Conservation (phyloP, 2,113 vertebrate species). For the Guaruba guarouba region DNA sequence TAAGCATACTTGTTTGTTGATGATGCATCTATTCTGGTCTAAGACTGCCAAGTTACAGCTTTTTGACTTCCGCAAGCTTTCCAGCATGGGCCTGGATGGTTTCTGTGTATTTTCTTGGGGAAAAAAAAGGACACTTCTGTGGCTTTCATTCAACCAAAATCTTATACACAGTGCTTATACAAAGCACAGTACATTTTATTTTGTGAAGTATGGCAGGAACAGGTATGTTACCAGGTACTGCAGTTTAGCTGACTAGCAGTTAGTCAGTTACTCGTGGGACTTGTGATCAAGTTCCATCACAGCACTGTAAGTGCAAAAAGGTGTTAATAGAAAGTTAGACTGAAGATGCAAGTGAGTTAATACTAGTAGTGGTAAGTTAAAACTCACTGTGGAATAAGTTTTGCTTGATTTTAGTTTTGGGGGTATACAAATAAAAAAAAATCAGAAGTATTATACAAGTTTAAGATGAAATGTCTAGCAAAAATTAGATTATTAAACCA, state of each 20-base stretch:
- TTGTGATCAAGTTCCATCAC: neutral
- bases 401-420: neutral
- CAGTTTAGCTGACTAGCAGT: neutral
- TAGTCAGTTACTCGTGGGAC: neutral
- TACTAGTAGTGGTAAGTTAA: neutral
- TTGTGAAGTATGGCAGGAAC: neutral
- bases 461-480: neutral
- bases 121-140: neutral
- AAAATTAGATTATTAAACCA: neutral
- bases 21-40: neutral
- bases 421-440: neutral
- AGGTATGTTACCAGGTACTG: neutral
- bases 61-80: neutral
- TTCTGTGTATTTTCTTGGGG: neutral
- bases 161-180: neutral
- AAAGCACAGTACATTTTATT: neutral
- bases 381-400: neutral
- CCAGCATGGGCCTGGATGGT: neutral
- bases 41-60: neutral
- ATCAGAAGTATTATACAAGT: neutral
- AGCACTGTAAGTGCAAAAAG: neutral
- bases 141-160: neutral
- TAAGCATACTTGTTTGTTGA: neutral
- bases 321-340: neutral
- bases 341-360: neutral